phyloP scores from a whole-genome alignment of 2,113 vertebrate species.

The Pachycephala philippinensis region DNA sequence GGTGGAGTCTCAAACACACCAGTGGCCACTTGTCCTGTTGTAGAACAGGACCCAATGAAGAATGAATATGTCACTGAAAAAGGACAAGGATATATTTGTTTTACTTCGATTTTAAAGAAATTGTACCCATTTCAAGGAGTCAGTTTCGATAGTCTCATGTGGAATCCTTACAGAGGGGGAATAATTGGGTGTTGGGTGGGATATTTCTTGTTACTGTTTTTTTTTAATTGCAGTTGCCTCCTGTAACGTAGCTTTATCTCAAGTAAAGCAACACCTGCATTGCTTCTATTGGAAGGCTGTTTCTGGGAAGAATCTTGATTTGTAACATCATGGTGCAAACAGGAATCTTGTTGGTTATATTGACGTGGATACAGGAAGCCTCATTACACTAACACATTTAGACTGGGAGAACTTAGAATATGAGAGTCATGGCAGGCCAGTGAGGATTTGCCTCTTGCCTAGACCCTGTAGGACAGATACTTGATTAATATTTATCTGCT shows the following conservation, averaged over 20 bases:
- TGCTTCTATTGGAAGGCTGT: not conserved
- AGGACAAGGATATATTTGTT: not conserved
- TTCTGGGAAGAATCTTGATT: not conserved
- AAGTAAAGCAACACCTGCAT: not conserved
- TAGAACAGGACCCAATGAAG: not conserved
- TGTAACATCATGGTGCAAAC: not conserved
- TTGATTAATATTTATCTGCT: not conserved
- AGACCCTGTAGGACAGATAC: not conserved
- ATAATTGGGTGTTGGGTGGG: rapidly evolving
- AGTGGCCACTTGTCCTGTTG: not conserved
- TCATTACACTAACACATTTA: not conserved
- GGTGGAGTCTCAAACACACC: not conserved
- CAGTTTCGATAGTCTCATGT: not conserved
- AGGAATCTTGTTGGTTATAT: not conserved
- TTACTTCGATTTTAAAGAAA: not conserved
- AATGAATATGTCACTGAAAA: not conserved
- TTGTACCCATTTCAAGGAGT: not conserved
- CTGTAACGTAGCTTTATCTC: not conserved
- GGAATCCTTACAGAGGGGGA: not conserved
- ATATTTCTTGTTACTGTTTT: too few species aligned
- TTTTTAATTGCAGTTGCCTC: not conserved
- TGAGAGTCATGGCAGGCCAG: not conserved
- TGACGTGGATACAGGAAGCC: not conserved
- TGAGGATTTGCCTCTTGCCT: not conserved
- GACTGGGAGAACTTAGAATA: not conserved